Percentiles rank a stretch among this genome's conserved stretches.
Conservation (phyloP, 1,140 invertebrate species). For the Drosophila littoralis region DNA sequence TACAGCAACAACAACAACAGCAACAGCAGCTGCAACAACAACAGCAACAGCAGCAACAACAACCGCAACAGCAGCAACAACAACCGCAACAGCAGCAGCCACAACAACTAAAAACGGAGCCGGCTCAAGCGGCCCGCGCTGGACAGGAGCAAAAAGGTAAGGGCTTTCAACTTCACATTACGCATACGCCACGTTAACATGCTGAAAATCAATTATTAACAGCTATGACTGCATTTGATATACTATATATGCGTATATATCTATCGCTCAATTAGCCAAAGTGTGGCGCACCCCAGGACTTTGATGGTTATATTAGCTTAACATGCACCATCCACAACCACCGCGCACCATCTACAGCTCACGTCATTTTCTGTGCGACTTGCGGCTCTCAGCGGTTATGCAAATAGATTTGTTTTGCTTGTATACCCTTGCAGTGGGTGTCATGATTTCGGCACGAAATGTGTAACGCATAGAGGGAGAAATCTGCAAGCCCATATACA, state of each 20-base stretch:
- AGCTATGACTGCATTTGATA: conserved; percentile 23
- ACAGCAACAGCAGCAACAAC: conserved; percentile 31
- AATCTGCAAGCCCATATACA: not conserved
- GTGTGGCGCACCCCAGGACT: conserved; percentile 59
- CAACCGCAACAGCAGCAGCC: conserved; percentile 34
- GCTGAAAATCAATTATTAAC: conserved; percentile 66
- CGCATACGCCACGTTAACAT: conserved; percentile 60
- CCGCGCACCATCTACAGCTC: conserved; percentile 20
- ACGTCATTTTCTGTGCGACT: conserved; percentile 47
- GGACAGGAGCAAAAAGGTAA: conserved; percentile 74
- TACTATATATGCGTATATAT: not conserved
- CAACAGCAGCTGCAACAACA: conserved; percentile 28
- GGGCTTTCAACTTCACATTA: conserved; percentile 59
- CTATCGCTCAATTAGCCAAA: conserved; percentile 69
- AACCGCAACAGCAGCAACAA: conserved; percentile 25
- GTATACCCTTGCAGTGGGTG: not conserved
- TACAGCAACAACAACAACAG: conserved; percentile 41
- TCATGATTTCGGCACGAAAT: not conserved
- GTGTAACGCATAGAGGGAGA: not conserved
- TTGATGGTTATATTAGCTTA: conserved; percentile 64
- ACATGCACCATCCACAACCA: conserved; percentile 56
- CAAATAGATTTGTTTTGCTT: conserved; percentile 62
- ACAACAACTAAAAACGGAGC: conserved; percentile 36
- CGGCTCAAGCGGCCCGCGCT: conserved; percentile 49
- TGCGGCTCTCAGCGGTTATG: conserved; percentile 45